These are phyloP conservation scores for Orchestes rusci DNA, from an alignment of 2,888 invertebrate genomes.

Conservation along the genomic window DNA sequence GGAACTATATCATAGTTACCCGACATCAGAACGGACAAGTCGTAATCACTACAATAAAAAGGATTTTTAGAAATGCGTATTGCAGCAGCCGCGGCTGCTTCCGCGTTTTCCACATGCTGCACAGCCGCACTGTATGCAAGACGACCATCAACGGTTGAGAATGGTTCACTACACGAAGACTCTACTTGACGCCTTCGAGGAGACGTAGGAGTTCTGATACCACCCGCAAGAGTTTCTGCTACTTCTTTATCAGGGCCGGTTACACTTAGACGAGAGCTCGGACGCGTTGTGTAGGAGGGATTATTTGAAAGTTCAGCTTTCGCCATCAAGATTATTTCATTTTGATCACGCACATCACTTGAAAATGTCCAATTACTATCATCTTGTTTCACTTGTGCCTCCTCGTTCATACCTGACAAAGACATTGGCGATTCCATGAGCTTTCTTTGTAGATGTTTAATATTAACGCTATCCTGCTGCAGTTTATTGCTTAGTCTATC, in stretches of 20 bases:
- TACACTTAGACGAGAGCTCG: constrained; percentile 56
- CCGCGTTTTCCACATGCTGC: constrained; percentile 54
- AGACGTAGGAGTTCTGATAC: constrained; percentile 47
- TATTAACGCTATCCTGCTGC: constrained; percentile 70
- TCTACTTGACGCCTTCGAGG: constrained; percentile 54
- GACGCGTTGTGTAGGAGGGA: constrained; percentile 37
- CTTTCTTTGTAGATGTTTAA: constrained; percentile 66
- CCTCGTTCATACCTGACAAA: constrained; percentile 33
- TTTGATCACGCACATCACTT: constrained; percentile 56
- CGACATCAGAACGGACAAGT: constrained; percentile 45
- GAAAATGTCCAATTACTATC: constrained; percentile 64
- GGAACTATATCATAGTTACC: constrained; percentile 47
- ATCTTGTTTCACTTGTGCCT: constrained; percentile 39
- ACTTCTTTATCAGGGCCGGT: constrained; percentile 62
- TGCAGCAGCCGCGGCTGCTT: constrained; percentile 37
- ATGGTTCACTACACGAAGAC: constrained; percentile 52
- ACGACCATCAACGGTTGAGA: constrained; percentile 57
- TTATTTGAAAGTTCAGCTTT: constrained; percentile 44
- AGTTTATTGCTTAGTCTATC: constrained; percentile 69
- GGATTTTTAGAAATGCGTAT: constrained; percentile 41
- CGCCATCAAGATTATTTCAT: constrained; percentile 51
- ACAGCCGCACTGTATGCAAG: constrained; percentile 61
- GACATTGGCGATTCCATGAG: constrained; percentile 58
- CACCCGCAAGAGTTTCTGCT: constrained; percentile 52
- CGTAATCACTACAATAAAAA: constrained; percentile 42